phyloP scores from a whole-genome alignment of 2,888 invertebrate genomes.

The Drosophila nigritarsus region DNA sequence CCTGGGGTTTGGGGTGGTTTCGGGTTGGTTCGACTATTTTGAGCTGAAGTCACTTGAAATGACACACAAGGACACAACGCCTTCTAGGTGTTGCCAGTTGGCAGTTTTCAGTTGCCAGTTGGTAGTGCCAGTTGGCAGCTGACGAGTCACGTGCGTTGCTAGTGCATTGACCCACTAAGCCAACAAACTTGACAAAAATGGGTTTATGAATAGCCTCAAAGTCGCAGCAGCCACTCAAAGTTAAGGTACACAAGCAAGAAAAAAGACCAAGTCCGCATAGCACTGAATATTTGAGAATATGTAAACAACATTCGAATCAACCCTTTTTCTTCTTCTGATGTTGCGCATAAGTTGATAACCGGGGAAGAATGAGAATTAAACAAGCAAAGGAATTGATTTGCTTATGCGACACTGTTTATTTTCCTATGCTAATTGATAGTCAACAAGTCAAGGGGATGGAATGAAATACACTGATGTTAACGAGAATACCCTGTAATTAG shows the following conservation, averaged over 20 bases:
- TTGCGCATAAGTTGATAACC: conserved; percentile 13
- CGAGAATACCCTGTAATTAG: conserved; percentile 24
- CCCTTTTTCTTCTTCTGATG: conserved; percentile 17
- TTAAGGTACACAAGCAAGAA: conserved; percentile 4
- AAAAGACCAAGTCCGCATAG: not conserved
- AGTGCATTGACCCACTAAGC: conserved; percentile 66
- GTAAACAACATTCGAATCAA: conserved; percentile 28
- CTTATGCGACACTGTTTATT: conserved; percentile 29
- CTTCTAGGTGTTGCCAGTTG: conserved; percentile 51
- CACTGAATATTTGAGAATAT: conserved; percentile 13
- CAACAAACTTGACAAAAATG: conserved; percentile 51
- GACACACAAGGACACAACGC: conserved; percentile 69
- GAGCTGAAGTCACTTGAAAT: conserved; percentile 75
- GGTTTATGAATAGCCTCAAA: conserved; percentile 54
- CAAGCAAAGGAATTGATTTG: conserved; percentile 30
- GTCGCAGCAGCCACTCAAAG: conserved; percentile 38
- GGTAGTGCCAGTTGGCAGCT: conserved; percentile 38
- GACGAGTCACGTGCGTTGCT: conserved; percentile 68
- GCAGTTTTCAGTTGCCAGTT: conserved; percentile 26
- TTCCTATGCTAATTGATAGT: conserved; percentile 46
- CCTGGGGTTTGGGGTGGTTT: conserved; percentile 16
- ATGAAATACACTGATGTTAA: not conserved
- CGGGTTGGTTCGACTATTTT: conserved; percentile 57
- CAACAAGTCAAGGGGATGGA: conserved; percentile 35
- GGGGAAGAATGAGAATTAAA: conserved; percentile 5